A percentile compares a stretch with the other conserved stretches of the same genome.
phyloP scores from a whole-genome alignment of 2,888 invertebrate genomes.

The Iphiclides podalirius region DNA sequence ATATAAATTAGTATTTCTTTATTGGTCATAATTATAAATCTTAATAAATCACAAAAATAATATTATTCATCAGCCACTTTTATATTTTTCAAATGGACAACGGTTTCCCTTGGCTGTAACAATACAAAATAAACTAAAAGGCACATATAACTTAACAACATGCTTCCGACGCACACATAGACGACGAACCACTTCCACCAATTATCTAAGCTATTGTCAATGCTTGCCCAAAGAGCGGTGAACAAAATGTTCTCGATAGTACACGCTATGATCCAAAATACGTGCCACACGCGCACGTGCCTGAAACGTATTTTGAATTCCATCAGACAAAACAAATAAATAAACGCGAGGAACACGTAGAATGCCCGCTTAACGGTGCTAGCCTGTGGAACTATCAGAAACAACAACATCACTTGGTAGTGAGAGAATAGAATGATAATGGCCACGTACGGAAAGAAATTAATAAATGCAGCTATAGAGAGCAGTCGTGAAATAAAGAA shows the following conservation, averaged over 20 bases:
- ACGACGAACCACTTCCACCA: constrained; percentile 87
- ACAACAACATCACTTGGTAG: constrained; percentile 82
- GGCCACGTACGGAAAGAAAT: constrained; percentile 82
- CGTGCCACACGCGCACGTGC: constrained; percentile 85
- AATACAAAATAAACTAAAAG: constrained; percentile 82
- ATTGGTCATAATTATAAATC: too few species aligned
- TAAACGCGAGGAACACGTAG: constrained; percentile 85
- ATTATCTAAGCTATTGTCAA: constrained; percentile 74
- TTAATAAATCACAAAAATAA: too few species aligned
- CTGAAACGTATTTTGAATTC: constrained; percentile 90
- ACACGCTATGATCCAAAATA: constrained; percentile 83
- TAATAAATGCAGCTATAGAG: constrained; percentile 84
- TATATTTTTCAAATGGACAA: constrained; percentile 59
- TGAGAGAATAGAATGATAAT: constrained; percentile 82
- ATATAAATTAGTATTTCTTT: too few species aligned
- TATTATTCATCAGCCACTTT: too few species aligned
- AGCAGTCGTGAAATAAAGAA: constrained; percentile 87
- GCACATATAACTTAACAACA: constrained; percentile 79
- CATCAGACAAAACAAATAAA: constrained; percentile 87
- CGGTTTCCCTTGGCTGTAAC: constrained; percentile 82
- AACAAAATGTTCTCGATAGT: constrained; percentile 84
- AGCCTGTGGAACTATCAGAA: constrained; percentile 83
- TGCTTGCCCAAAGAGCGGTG: constrained; percentile 83
- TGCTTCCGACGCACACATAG: constrained; percentile 80
- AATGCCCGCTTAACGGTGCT: constrained; percentile 77